Base-by-base conservation (phyloP, 2,888 invertebrate genomes). In the Crocallis elinguaria region DNA sequence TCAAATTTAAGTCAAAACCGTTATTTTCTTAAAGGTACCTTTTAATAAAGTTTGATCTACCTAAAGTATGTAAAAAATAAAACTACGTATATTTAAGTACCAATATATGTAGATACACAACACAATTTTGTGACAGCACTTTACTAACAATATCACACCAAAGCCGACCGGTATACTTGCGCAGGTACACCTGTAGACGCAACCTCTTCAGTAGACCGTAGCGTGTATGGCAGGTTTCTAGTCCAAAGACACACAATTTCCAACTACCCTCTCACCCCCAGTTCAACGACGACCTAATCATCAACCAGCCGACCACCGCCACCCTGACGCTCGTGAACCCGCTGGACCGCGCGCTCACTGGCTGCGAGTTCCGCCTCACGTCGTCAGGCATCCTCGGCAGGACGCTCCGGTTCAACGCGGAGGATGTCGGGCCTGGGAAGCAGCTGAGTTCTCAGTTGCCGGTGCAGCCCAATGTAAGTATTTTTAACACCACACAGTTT, bases 301-400 rank as follows among this genome's bases (percentile, higher is more conserved):
- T 94, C 7, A 93, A 92, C 2, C 84, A 92, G 73, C 89, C 94
- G 3, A 77, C 92, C 2, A 84, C 86, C 0, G 92, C 94, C 0
- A 87, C 86, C 0, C 84, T 95, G 11, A 92, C 93, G 1, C 95
- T 96, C 72, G 88, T 83, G 37, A 97, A 97, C 84, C 96, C 96
- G 0, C 77, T 96, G 63, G 93, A 94, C 49, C 89, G 83, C 12
- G 62, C 77, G 0, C 83, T 97, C 37, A 94, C 95, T 0, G 88
- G 93, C 6, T 95, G 96, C 74, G 93, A 93, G 73, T 94, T 96
- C 77, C 92, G 93, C 35, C 87, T 96, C 62, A 94, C 95, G 52
- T 95, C 95, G 0, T 93, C 95, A 0, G 95, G 95, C 1, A 84
- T 95, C 7, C 82, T 90, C 0, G 93, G 93, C 43, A 93, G 94